Conservation (phyloP, 2,888 invertebrate species). For the Diplazon laetatorius region DNA sequence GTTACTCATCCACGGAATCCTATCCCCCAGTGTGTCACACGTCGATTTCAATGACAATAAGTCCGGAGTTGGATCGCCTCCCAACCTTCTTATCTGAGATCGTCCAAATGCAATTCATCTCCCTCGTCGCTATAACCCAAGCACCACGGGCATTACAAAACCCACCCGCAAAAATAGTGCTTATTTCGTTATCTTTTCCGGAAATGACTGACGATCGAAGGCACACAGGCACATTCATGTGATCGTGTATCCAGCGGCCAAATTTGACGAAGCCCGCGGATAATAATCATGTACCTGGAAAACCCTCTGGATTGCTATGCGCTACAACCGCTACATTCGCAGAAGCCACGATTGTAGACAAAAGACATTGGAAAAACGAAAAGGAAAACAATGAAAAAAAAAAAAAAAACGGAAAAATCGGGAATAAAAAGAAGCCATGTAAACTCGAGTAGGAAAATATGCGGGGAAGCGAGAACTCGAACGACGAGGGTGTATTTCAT, state of each 20-base stretch:
- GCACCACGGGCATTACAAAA: constrained; percentile 47
- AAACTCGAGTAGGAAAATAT: not conserved
- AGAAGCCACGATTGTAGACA: too few relatives aligned
- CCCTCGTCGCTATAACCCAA: constrained; percentile 42
- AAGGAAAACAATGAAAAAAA: too few relatives aligned
- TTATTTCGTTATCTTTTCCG: constrained; percentile 4
- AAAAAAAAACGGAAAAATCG: not conserved
- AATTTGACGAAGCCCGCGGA: too few relatives aligned
- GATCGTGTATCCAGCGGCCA: too few relatives aligned
- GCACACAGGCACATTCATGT: too few relatives aligned
- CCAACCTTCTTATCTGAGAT: constrained; percentile 33
- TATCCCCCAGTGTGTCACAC: constrained; percentile 11
- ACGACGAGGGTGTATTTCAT: not conserved
- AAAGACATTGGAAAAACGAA: too few relatives aligned
- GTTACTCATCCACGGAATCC: constrained; percentile 11
- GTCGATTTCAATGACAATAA: constrained; percentile 22
- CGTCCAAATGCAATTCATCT: constrained; percentile 62
- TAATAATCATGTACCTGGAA: too few relatives aligned
- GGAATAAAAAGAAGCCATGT: not conserved
- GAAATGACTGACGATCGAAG: not conserved
- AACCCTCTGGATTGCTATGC: too few relatives aligned
- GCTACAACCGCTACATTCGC: too few relatives aligned
- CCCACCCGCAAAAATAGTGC: constrained; percentile 19
- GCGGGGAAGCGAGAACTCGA: not conserved
- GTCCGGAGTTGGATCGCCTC: constrained; percentile 32